These are phyloP conservation scores for Synodontis membranacea DNA, from an alignment of 2,113 vertebrate genomes.

Conservation along the genomic window DNA sequence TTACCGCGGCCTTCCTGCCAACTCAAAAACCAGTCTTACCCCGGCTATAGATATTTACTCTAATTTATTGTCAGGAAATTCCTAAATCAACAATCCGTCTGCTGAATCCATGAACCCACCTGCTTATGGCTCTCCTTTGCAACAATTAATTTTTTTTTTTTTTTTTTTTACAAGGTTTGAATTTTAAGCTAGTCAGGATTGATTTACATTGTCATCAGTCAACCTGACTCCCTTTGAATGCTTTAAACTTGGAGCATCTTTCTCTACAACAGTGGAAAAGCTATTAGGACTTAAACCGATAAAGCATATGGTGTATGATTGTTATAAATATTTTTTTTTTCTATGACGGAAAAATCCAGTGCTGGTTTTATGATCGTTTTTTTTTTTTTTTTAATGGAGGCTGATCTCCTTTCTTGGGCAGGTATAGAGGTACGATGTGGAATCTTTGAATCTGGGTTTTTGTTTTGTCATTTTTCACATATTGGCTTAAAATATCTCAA, in stretches of 20 bases:
- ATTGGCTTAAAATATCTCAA: background rate
- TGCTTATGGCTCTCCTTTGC: background rate
- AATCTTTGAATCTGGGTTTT: background rate
- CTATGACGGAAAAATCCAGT: constrained; percentile 14
- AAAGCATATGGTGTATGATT: constrained; percentile 21
- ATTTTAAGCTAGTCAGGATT: background rate
- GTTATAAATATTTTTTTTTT: constrained; percentile 15
- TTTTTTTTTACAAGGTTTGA: background rate
- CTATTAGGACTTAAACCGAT: constrained; percentile 29
- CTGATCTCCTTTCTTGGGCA: background rate
- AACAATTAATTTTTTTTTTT: background rate
- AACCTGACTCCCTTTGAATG: background rate
- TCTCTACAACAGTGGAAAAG: constrained; percentile 20
- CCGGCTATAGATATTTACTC: background rate
- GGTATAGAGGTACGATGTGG: background rate
- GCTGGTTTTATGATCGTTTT: constrained; percentile 38
- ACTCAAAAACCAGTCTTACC: background rate
- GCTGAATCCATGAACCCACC: background rate
- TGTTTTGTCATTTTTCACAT: background rate
- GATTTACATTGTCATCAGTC: background rate
- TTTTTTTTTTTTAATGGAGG: too few relatives aligned
- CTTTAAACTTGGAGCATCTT: background rate
- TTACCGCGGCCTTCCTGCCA: background rate
- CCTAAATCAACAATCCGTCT: background rate
- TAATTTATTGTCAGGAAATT: background rate